Conservation (phyloP, 2,113 vertebrate species). For the Dicrurus megarhynchus region DNA sequence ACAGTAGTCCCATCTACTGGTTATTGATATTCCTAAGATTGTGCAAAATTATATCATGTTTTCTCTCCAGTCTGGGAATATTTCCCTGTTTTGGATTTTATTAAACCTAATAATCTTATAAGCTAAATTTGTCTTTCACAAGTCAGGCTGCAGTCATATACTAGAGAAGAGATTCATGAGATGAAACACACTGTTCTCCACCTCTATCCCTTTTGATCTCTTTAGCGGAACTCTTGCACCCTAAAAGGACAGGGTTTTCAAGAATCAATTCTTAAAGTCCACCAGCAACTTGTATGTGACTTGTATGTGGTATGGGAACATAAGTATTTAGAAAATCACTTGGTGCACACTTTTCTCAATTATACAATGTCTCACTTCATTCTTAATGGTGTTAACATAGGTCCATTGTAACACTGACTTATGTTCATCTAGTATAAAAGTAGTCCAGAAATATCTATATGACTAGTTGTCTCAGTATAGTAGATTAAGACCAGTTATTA, state of each 20-base stretch:
- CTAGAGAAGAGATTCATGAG: neutral
- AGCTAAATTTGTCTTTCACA: neutral
- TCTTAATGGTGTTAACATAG: neutral
- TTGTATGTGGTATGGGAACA: neutral
- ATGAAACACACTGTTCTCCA: neutral
- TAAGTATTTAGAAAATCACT: neutral
- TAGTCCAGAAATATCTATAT: neutral
- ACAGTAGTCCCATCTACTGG: conserved; percentile 16
- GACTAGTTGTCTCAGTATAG: neutral
- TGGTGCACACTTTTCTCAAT: neutral
- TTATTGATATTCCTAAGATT: conserved; percentile 8
- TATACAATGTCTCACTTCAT: neutral
- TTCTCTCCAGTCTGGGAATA: neutral
- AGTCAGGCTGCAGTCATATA: neutral
- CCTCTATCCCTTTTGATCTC: neutral
- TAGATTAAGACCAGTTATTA: neutral
- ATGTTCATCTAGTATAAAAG: neutral
- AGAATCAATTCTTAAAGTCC: neutral
- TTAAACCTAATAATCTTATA: conserved; percentile 26
- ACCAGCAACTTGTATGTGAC: neutral
- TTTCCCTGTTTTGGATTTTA: neutral
- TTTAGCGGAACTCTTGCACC: neutral
- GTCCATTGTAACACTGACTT: neutral
- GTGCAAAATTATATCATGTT: neutral
- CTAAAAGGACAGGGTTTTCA: neutral